Conservation (phyloP, 2,888 invertebrate species). For the Limenitis arthemis region DNA sequence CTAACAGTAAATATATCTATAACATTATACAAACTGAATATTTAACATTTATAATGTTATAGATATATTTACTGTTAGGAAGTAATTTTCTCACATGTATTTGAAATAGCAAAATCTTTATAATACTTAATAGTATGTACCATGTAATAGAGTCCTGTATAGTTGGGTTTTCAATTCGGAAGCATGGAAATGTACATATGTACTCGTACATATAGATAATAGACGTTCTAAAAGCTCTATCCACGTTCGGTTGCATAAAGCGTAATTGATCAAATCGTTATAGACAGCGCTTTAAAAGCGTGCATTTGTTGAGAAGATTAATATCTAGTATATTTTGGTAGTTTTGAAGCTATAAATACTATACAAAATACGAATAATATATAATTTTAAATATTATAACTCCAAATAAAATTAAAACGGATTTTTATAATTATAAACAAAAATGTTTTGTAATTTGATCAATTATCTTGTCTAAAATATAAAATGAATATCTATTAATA, state of each 20-base stretch:
- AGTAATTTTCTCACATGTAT: no score
- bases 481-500: no score
- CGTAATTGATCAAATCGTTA: conserved; percentile 14
- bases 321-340: not conserved
- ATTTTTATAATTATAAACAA: no score
- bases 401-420: no score
- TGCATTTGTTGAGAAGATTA: conserved; percentile 4
- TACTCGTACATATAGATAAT: conserved; percentile 6
- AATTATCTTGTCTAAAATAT: no score
- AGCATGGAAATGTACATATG: conserved; percentile 4
- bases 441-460: no score
- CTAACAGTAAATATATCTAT: no score
- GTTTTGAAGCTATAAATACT: not conserved
- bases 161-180: not conserved
- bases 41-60: not conserved
- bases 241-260: conserved; percentile 10
- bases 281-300: conserved; percentile 11
- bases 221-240: conserved; percentile 17
- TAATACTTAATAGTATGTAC: no score
- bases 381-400: not conserved
- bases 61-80: no score
- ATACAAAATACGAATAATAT: not conserved
- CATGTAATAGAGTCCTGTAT: no score
- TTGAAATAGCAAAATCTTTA: no score
- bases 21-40: no score